Evolutionary conservation across 2,113 vertebrate genomes (phyloP).

Genomic region (Pavo muticus): DNA sequence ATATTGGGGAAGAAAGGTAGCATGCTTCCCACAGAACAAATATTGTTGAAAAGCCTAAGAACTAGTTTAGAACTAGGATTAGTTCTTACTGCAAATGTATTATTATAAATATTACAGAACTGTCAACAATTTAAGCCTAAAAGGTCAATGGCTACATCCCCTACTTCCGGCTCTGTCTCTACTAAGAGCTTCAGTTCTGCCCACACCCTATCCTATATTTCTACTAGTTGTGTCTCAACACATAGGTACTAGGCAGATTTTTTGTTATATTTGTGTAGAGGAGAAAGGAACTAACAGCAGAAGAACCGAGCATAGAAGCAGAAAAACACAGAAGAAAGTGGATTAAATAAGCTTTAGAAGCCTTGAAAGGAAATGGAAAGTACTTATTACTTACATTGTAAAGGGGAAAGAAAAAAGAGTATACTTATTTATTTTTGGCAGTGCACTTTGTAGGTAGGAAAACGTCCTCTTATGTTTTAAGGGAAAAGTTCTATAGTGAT

Average conservation of each 20-base stretch:
- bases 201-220: neutral
- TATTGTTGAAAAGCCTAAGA: neutral
- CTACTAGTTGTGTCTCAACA: neutral
- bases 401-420: neutral
- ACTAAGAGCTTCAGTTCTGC: neutral
- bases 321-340: neutral
- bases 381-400: neutral
- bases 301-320: fast-evolving
- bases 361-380: neutral
- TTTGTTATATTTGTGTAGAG: neutral
- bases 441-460: neutral
- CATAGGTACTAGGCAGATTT: neutral
- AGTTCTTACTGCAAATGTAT: neutral
- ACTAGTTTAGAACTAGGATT: too few relatives aligned
- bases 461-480: neutral
- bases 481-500: neutral
- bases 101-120: neutral
- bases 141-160: neutral
- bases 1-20: neutral
- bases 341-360: neutral
- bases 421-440: neutral
- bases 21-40: neutral
- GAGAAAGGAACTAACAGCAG: neutral
- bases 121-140: neutral
- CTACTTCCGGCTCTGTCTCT: neutral